Conservation (phyloP, 64 coral and sea anemone species). For the Stichodactyla helianthus region DNA sequence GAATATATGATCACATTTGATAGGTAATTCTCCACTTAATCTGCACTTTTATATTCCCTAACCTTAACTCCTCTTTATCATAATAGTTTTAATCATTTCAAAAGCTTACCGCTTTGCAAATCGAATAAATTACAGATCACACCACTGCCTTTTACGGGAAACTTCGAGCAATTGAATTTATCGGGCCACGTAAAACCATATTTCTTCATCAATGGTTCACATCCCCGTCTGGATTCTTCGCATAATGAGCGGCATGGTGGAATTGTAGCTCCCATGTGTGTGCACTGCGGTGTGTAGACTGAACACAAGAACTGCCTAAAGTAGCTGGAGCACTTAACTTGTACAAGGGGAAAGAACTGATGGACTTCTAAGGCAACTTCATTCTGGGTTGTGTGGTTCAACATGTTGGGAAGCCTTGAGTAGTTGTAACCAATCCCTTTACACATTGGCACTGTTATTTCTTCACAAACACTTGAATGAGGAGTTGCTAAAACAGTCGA, state of each 20-base stretch:
- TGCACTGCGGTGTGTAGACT: constrained; percentile 55
- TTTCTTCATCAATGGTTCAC: constrained; percentile 31
- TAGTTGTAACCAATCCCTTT: constrained; percentile 47
- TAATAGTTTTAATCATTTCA: too few relatives aligned
- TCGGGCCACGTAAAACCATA: constrained; percentile 85
- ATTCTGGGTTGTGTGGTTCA: constrained; percentile 46
- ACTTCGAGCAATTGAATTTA: constrained; percentile 60
- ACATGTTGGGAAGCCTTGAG: constrained; percentile 60
- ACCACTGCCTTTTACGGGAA: constrained; percentile 23
- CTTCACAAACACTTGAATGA: constrained; percentile 4
- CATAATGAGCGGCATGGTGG: constrained; percentile 27
- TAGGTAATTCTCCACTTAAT: too few relatives aligned
- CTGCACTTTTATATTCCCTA: too few relatives aligned
- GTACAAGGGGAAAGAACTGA: constrained; percentile 43
- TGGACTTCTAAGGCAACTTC: constrained; percentile 34
- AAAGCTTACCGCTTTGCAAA: too few relatives aligned
- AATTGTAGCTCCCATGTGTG: not conserved
- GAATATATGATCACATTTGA: too few relatives aligned
- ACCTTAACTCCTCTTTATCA: too few relatives aligned
- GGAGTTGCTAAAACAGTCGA: not conserved
- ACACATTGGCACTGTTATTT: constrained; percentile 44
- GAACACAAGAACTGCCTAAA: constrained; percentile 49
- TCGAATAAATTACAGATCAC: too few relatives aligned
- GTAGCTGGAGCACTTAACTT: constrained; percentile 32
- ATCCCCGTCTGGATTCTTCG: too few relatives aligned